A percentile compares a stretch with the other conserved stretches of the same genome.
Evolutionary conservation across 2,888 invertebrate genomes (phyloP).

Genomic region (Eucriotettix oculatus): DNA sequence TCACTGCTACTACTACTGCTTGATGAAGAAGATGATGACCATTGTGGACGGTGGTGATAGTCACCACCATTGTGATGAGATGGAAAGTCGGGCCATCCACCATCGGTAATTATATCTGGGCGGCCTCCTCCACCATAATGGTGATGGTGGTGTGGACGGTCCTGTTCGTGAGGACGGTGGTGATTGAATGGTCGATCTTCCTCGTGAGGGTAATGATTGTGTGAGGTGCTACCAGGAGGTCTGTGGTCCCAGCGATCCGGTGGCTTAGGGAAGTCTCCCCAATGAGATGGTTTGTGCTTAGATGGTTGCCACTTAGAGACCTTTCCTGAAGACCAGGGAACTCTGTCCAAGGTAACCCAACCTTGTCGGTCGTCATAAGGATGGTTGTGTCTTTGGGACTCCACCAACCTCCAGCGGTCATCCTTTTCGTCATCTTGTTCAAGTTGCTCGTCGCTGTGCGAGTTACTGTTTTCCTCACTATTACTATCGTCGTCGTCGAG

Average conservation of each 20-base stretch:
- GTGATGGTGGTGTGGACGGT: background rate
- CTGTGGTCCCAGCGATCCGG: background rate
- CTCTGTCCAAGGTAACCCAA: constrained; percentile 60
- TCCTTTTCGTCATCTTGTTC: too few relatives aligned
- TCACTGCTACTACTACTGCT: too few relatives aligned
- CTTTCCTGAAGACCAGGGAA: constrained; percentile 66
- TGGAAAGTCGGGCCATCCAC: too few relatives aligned
- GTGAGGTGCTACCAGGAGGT: background rate
- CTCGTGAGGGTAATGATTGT: background rate
- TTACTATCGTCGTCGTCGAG: constrained; percentile 13
- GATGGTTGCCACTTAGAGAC: constrained; percentile 62
- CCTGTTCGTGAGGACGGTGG: background rate
- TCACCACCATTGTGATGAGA: too few relatives aligned
- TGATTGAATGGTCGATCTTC: too few relatives aligned
- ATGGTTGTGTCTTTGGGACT: constrained; percentile 25
- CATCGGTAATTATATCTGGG: too few relatives aligned
- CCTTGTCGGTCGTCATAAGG: constrained; percentile 53
- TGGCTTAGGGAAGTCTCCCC: background rate
- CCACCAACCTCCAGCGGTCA: constrained; percentile 16
- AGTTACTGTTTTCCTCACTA: too few relatives aligned
- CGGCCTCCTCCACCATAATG: too few relatives aligned
- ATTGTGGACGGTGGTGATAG: too few relatives aligned
- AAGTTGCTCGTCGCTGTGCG: too few relatives aligned
- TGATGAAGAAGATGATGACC: too few relatives aligned
- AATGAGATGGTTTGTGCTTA: too few relatives aligned